These are phyloP conservation scores for Lepidocolaptes lacrymiger DNA, from an alignment of 2,797 vertebrate genomes.

Conservation along the genomic window DNA sequence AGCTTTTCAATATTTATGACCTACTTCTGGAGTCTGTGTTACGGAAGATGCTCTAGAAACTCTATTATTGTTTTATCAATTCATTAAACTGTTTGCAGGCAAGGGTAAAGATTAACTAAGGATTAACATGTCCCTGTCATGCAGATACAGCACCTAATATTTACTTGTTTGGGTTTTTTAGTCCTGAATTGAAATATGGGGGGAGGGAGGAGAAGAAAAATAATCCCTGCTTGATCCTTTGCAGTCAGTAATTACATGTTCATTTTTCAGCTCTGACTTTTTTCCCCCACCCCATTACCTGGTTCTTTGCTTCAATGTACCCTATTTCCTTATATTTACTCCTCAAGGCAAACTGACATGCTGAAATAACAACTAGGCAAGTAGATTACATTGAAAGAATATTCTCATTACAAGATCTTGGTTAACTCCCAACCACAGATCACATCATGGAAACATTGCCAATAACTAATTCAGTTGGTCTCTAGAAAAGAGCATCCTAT, in stretches of 20 bases:
- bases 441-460: not conserved
- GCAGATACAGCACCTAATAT: not conserved
- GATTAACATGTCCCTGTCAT: not conserved
- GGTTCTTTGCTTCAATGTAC: not conserved
- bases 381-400: not conserved
- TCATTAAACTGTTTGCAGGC: not conserved
- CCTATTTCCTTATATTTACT: not conserved
- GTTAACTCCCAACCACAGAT: not conserved
- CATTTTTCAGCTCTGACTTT: not conserved
- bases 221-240: not conserved
- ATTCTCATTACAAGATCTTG: not conserved
- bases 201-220: not conserved
- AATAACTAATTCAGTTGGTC: not conserved
- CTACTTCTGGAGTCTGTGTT: not conserved
- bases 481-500: not conserved
- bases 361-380: conserved; percentile 17
- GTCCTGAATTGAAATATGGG: not conserved
- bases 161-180: not conserved
- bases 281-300: not conserved
- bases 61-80: not conserved
- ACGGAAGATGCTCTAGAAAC: not conserved
- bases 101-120: not conserved
- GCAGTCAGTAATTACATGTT: not conserved
- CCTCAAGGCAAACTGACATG: not conserved
- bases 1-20: not conserved